Conservation (phyloP, 2,113 vertebrate species). For the Neogale vison region DNA sequence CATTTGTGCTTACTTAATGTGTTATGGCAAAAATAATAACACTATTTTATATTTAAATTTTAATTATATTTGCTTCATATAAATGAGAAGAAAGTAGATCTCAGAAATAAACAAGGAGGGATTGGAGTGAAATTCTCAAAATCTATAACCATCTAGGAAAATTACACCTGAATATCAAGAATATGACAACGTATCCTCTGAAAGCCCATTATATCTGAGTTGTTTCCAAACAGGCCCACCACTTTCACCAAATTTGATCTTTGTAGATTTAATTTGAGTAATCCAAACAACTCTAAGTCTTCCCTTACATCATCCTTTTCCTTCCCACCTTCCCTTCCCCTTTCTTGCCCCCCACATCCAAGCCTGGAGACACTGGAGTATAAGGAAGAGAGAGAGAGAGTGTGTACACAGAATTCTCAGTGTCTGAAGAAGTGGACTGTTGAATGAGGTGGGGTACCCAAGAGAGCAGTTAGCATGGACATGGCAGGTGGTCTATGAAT, state of each 20-base stretch:
- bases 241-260: background rate
- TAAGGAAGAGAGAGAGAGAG: background rate
- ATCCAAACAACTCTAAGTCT: background rate
- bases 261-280: background rate
- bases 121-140: background rate
- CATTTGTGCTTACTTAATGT: background rate
- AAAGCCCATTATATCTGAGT: background rate
- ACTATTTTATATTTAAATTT: background rate
- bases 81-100: background rate
- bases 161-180: background rate
- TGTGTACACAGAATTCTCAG: background rate
- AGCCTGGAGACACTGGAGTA: background rate
- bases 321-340: background rate
- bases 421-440: background rate
- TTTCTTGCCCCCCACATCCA: background rate
- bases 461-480: background rate
- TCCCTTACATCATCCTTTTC: background rate
- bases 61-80: background rate
- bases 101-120: background rate
- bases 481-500: background rate
- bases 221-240: background rate
- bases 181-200: background rate
- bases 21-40: background rate
- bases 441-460: no score
- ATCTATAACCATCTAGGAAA: background rate